Conservation (phyloP, 2,888 invertebrate genomes). For the Anthoptus insignis region DNA sequence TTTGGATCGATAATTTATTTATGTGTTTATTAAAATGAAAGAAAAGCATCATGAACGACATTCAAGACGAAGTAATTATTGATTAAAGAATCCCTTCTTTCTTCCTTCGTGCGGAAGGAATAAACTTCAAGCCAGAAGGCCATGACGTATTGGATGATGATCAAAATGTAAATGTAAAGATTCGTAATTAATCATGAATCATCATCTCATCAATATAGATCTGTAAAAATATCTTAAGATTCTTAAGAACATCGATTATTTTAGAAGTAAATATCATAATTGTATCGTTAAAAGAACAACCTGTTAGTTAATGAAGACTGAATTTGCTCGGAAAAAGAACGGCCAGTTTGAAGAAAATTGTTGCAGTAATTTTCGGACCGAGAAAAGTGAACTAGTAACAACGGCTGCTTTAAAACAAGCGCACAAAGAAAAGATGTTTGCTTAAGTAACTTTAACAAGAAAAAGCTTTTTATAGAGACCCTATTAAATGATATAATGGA, state of each 20-base stretch:
- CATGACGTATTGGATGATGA: too few relatives aligned
- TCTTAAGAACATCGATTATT: background rate
- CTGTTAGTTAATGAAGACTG: conserved; percentile 14
- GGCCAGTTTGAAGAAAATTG: conserved; percentile 19
- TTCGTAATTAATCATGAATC: background rate
- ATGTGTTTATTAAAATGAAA: too few relatives aligned
- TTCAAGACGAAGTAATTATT: too few relatives aligned
- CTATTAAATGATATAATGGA: conserved; percentile 21
- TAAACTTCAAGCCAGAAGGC: too few relatives aligned
- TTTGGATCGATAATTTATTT: too few relatives aligned
- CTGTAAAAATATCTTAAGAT: background rate
- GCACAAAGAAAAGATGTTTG: conserved; percentile 39
- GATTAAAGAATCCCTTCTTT: too few relatives aligned
- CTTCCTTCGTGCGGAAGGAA: too few relatives aligned
- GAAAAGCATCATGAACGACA: too few relatives aligned
- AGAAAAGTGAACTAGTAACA: conserved; percentile 23
- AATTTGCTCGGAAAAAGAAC: conserved; percentile 22
- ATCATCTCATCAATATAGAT: too few relatives aligned
- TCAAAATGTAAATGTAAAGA: too few relatives aligned
- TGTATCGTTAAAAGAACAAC: background rate
- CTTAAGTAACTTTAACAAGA: conserved; percentile 36
- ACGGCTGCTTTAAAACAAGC: conserved; percentile 29
- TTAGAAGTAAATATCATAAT: conserved; percentile 1
- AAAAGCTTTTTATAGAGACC: conserved; percentile 31
- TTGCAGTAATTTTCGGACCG: conserved; percentile 30